Conservation (phyloP, 2,797 vertebrate species). For the Podargus strigoides region DNA sequence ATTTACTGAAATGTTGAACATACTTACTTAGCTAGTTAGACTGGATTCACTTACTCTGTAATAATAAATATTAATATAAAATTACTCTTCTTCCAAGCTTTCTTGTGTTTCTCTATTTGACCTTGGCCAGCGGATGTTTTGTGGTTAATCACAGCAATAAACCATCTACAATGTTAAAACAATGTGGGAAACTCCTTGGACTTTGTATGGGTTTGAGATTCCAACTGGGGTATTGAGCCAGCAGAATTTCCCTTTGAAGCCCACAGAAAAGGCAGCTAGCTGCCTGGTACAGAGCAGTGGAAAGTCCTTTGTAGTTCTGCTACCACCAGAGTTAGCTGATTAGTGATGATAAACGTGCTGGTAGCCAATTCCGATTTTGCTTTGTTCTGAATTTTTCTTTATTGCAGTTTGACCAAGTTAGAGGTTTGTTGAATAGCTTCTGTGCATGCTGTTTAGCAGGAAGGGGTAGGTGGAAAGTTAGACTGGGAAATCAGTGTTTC, state of each 20-base stretch:
- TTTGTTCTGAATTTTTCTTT: not conserved
- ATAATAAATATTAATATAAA: not conserved
- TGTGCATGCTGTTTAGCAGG: not conserved
- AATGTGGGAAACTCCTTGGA: not conserved
- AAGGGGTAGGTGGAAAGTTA: not conserved
- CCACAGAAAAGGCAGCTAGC: not conserved
- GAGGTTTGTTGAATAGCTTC: not conserved
- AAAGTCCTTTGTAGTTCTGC: not conserved
- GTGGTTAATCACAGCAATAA: not conserved
- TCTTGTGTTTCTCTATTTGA: not conserved
- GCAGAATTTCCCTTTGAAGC: not conserved
- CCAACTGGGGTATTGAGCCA: not conserved
- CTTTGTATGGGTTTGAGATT: not conserved
- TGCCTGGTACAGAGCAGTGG: not conserved
- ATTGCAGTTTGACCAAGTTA: not conserved
- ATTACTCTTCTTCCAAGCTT: not conserved
- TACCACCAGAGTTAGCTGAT: not conserved
- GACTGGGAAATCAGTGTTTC: accelerated
- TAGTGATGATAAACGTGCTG: not conserved
- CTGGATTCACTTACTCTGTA: not conserved
- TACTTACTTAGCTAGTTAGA: not conserved
- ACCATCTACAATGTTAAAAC: not conserved
- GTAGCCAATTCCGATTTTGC: not conserved
- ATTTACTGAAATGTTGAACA: not conserved
- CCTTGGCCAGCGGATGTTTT: not conserved